Base-by-base conservation (phyloP, 37 sponge, comb jelly and placozoan species). In the Bolinopsis microptera region DNA sequence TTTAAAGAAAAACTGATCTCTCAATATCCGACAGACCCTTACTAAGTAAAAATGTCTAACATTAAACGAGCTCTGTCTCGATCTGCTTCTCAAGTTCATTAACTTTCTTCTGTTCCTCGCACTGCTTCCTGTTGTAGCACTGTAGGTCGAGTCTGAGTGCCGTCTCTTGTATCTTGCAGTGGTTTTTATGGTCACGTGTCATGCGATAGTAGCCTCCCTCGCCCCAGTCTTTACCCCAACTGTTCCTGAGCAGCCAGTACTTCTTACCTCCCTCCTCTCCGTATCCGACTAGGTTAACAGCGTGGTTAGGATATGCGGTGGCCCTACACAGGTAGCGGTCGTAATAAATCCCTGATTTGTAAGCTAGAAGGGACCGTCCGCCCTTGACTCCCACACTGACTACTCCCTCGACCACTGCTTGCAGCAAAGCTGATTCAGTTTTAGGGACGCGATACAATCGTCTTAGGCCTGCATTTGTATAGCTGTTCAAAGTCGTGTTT, bases 221-320 rank as follows among this genome's bases (percentile, higher is more conserved):
- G 8, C 90, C 90, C 90, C 90, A 86, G 3, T 18, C n/a, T 1
- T 0, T 38, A 28, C 83, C 86, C 83, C 94, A 61, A 83, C 86
- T 38, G 69, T 82, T 82, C 94, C 94, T 83, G 31, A 82, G 0
- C 35, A 28, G 22, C 39, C 86, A 82, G 69, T 32, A 0, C 32
- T 83, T 32, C 94, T 82, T 18, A n/a, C 94, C 83, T 1, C 18
- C 27, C 90, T 38, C 61, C 35, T 32, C 38, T 35, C 83, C 83
- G 48, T 86, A 86, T 26, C 90, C 90, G 30, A 86, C 61, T 28
- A 86, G 24, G 61, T 39, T 86, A 0, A 86, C 90, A n/a, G 90
- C 90, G 61, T 86, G 90, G 90, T 86, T 86, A 21, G 48, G 90
- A 23, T 86, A 39, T 24, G 31, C 0, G 27, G 3, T 5, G 16